Base-by-base conservation (phyloP, 2,888 invertebrate species). In the Meta bourneti region DNA sequence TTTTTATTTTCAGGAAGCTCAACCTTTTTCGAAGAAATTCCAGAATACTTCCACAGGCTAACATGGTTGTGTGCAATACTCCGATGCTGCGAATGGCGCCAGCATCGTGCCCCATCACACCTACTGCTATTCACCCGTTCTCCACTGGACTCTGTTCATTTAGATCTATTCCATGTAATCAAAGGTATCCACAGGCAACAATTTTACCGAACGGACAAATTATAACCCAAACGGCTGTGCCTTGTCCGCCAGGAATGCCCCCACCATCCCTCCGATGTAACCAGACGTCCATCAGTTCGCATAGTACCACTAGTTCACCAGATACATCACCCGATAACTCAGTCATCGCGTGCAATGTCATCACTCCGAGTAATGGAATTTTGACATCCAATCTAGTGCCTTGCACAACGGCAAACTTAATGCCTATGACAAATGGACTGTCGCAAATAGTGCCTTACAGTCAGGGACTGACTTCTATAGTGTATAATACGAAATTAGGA, bases 1-100 rank as follows among this genome's bases (percentile, higher is more conserved):
- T 34, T 34, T 34, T 34, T 34, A 4, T 34, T 34, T 34, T 34
- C 34, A 34, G 34, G 34, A 34, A 34, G 34, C 1, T 34, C 34
- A 34, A 34, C 34, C 0, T 16, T 69, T 80, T 80, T 81, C 0
- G 70, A 81, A 70, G 48, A 34, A 75, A 70, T 19, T 70, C 69
- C 54, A 61, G 74, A 77, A 13, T 34, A 16, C 51, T 77, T 77
- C 77, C n/a, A 16, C 7, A 77, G 9, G 49, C 74, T 71, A 72
- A 7, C 20, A 90, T 90, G 89, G 89, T 90, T 49, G 84, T 90
- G 75, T 89, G 89, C 72, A 90, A 71, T 77, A 82, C 81, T 6
- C 48, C 89, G 7, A 48, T 84, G 13, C 34, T 90, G 7, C 89
- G 61, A n/a, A 34, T 81, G 83, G 51, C 77, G 20, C 71, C 83